Conservation (phyloP, 2,797 vertebrate genomes). For the Myiotriccus ornatus region DNA sequence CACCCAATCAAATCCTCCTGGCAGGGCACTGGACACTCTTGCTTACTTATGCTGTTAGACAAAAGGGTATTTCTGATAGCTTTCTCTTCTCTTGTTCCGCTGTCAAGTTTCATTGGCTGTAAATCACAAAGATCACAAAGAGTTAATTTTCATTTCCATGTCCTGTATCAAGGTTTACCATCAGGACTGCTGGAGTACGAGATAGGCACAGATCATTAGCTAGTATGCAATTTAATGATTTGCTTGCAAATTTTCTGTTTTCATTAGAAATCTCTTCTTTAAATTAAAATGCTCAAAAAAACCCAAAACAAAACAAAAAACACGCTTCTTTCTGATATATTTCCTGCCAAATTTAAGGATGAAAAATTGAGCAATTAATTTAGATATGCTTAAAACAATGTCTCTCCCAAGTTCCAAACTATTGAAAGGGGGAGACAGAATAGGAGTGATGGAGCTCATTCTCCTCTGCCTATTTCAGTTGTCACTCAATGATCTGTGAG, state of each 20-base stretch:
- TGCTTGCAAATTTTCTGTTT: neutral
- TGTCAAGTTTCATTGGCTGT: neutral
- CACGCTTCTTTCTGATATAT: neutral
- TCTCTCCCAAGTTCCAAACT: neutral
- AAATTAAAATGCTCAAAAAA: neutral
- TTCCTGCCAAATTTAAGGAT: neutral
- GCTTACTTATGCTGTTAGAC: neutral
- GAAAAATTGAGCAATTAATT: neutral
- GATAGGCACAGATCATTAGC: neutral
- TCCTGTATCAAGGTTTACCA: neutral
- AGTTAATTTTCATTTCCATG: neutral
- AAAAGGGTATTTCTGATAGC: neutral
- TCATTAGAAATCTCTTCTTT: neutral
- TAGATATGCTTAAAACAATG: neutral
- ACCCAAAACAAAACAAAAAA: too few species aligned
- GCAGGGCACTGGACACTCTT: neutral
- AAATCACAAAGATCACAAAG: neutral
- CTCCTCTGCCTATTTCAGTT: neutral
- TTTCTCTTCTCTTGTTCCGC: neutral
- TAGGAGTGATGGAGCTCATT: neutral
- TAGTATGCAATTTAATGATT: neutral
- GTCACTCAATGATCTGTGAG: neutral
- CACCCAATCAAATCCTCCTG: neutral
- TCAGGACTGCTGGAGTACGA: neutral
- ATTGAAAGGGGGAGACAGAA: neutral